These are phyloP conservation scores for Pitta sordida DNA, from an alignment of 2,113 vertebrate genomes.

Conservation along the genomic window DNA sequence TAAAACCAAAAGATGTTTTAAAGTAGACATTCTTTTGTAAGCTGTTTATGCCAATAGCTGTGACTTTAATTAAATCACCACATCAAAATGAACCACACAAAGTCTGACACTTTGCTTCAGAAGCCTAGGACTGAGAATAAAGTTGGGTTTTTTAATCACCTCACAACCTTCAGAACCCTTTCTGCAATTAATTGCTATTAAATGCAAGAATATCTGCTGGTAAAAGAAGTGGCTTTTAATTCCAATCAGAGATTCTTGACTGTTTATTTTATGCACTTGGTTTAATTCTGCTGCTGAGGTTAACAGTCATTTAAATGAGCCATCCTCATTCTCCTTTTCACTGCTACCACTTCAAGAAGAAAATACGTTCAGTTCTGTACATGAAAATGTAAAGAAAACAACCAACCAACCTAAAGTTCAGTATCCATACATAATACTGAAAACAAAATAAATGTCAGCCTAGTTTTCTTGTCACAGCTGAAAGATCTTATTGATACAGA, in stretches of 20 bases:
- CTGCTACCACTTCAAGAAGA: background rate
- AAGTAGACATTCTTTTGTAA: background rate
- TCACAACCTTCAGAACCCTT: background rate
- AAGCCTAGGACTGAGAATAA: background rate
- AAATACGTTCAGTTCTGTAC: background rate
- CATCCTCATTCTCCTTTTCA: background rate
- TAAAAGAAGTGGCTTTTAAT: background rate
- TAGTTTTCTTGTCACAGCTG: background rate
- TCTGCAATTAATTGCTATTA: background rate
- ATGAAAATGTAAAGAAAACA: background rate
- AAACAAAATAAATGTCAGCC: background rate
- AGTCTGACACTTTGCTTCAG: background rate
- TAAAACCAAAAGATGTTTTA: background rate
- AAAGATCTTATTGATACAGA: background rate
- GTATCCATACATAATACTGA: background rate
- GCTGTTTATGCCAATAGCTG: background rate
- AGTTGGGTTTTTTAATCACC: background rate
- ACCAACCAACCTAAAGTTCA: background rate
- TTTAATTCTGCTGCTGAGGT: background rate
- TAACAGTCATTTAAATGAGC: background rate
- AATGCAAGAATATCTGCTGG: slow-evolving; percentile 33
- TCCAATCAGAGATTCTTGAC: background rate
- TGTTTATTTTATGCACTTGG: background rate
- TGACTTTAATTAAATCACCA: background rate
- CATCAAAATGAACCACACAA: background rate